Evolutionary conservation across 2,888 invertebrate species (phyloP), one percentile per base, ranked within the genome.

Genomic region (Megamerina dolium): DNA sequence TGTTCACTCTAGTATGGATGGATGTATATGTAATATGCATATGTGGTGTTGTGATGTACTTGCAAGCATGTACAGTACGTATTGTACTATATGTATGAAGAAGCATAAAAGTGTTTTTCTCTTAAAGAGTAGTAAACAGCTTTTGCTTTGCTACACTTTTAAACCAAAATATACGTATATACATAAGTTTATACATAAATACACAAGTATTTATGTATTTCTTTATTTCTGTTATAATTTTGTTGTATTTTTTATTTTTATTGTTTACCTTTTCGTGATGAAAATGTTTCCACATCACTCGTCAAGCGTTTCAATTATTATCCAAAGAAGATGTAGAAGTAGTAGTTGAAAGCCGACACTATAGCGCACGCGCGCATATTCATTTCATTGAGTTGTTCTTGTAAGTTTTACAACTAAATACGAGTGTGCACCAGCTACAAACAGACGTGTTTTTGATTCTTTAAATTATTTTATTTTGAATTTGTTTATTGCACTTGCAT

Each of bases 241-340:
- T 45, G 33, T 43, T 45, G 41, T 41, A 40, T 43, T 47, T 48
- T 46, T 41, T 45, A 36, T 18, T 47, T 45, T 43, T 46, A 51
- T 43, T 38, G 42, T 32, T 29, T 10, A 13, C 29, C 37, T 17
- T 46, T 48, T 46, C 50, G 49, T 53, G 52, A 59, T 64, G 58
- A 57, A 66, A 69, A 68, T 60, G 66, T 68, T 68, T 68, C 70
- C 68, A 68, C 68, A 70, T 68, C 67, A 64, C 70, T 63, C 70
- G 63, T 65, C 70, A 68, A 70, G 68, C 68, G 68, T 70, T 69
- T 64, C 69, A 60, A 63, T 61, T 66, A 56, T 58, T 53, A 53
- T 54, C 56, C 49, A 52, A 36, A 48, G 47, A 52, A 53, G 52
- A 53, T 53, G 53, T 53, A 59, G 55, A 36, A 48, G 47, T 51